These are phyloP conservation scores for Zaprionus tsacasi DNA, from an alignment of 1,140 invertebrate species.

Conservation along the genomic window DNA sequence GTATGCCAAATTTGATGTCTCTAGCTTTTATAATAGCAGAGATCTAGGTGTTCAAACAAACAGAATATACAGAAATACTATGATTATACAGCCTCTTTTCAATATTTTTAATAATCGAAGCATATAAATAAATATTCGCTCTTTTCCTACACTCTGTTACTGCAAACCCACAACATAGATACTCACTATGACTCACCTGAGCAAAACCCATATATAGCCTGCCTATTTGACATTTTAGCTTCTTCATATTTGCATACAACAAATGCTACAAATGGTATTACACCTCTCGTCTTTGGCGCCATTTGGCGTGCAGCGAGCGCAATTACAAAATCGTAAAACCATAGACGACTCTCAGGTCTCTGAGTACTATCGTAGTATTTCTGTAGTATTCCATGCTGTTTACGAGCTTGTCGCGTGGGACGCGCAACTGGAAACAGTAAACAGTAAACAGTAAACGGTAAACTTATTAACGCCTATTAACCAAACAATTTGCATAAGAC, in stretches of 20 bases:
- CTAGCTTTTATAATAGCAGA: too few relatives aligned
- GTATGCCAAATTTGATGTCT: too few relatives aligned
- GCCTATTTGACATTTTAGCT: slow-evolving; percentile 14
- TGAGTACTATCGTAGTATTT: slow-evolving; percentile 4
- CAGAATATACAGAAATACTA: too few relatives aligned
- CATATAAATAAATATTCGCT: neutral
- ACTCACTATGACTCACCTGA: neutral
- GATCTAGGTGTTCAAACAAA: too few relatives aligned
- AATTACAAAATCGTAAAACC: slow-evolving; percentile 65
- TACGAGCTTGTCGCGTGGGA: slow-evolving; percentile 67
- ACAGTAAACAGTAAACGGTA: slow-evolving; percentile 51
- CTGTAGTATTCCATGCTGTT: slow-evolving; percentile 34
- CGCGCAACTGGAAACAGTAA: slow-evolving; percentile 50
- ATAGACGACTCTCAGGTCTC: slow-evolving; percentile 1
- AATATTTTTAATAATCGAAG: too few relatives aligned
- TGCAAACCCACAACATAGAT: neutral
- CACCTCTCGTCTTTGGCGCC: slow-evolving; percentile 38
- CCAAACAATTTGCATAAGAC: slow-evolving; percentile 57
- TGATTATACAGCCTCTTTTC: too few relatives aligned
- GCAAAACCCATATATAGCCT: neutral
- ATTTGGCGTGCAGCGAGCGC: slow-evolving; percentile 33
- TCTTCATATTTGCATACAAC: slow-evolving; percentile 46
- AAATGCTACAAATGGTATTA: slow-evolving; percentile 45
- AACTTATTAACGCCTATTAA: slow-evolving; percentile 71
- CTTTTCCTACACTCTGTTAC: neutral